Conservation (phyloP, 2,797 vertebrate genomes). For the Hemibagrus guttatus region DNA sequence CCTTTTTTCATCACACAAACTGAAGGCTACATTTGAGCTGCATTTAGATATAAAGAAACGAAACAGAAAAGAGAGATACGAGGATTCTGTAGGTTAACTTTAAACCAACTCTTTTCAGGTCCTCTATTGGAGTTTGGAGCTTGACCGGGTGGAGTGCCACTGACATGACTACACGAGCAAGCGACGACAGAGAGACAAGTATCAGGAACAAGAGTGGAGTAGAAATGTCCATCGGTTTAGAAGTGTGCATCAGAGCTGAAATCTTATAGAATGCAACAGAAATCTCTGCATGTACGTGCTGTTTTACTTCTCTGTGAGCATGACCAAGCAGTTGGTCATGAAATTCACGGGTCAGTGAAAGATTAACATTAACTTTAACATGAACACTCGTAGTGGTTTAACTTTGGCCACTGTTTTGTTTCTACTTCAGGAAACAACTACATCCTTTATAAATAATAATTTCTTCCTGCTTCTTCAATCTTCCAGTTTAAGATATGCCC, state of each 20-base stretch:
- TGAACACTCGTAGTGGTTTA: background rate
- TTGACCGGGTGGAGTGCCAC: background rate
- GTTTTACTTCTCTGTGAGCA: background rate
- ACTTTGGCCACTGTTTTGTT: background rate
- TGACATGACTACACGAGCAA: background rate
- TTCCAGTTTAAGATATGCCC: background rate
- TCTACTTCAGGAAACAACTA: background rate
- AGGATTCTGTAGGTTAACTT: conserved; percentile 2
- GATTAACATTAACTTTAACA: background rate
- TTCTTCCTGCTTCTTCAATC: background rate
- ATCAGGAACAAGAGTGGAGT: background rate
- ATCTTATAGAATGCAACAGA: background rate
- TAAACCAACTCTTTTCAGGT: background rate
- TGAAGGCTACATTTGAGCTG: conserved; percentile 19
- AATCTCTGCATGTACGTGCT: background rate
- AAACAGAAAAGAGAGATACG: background rate
- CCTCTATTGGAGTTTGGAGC: background rate
- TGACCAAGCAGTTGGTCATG: background rate
- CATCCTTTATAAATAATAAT: background rate
- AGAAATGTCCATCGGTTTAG: background rate
- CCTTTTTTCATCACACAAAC: conserved; percentile 46
- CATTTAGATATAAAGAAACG: conserved; percentile 39
- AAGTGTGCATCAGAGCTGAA: background rate
- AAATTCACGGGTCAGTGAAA: background rate
- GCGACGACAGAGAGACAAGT: background rate